Evolutionary conservation across 1,140 invertebrate genomes (phyloP), one percentile per base, ranked within the genome.

Genomic region (Ptiloglossa arizonensis): DNA sequence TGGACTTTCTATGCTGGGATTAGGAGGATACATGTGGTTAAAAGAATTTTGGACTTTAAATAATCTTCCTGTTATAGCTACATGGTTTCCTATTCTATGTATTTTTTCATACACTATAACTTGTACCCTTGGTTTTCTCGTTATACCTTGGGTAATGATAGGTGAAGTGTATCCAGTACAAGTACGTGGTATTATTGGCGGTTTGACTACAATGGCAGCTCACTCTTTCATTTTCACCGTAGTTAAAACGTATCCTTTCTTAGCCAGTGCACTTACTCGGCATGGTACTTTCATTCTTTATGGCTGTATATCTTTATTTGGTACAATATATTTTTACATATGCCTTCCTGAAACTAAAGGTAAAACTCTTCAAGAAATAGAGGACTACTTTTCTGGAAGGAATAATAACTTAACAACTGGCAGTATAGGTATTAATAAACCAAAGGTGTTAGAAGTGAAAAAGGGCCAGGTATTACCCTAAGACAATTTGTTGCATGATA

Each of bases 261-360:
- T 96, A 2, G 91, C 93, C 15, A 86, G 91, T 19, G 13, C 85
- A 0, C 80, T 95, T 9, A 92, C 94, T 32, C 92, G 93, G 57
- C 93, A 95, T 85, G 95, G 95, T 2, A 93, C 94, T 0, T 96
- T 95, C 77, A 91, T 94, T 1, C 78, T 95, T 0, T 96, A 95
- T 71, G 95, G 96, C 0, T 91, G 91, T 27, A 93, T 95, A 74
- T 95, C 95, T 8, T 82, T 95, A 3, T 87, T 93, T 44, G 94
- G 95, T 90, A 93, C 94, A 76, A 87, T 95, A 56, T 93, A 94
- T 66, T 91, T 95, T 56, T 94, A 92, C 44, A 70, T 95, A 60
- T 95, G 93, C 74, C 90, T 97, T 19, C 96, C 96, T n/a, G 97
- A 97, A 90, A 97, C 96, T 1, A 97, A 96, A 89, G 95, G 95